Evolutionary conservation across 2,113 vertebrate species (phyloP), one percentile per base, ranked within the genome.

Genomic region (Craseonycteris thonglongyai): DNA sequence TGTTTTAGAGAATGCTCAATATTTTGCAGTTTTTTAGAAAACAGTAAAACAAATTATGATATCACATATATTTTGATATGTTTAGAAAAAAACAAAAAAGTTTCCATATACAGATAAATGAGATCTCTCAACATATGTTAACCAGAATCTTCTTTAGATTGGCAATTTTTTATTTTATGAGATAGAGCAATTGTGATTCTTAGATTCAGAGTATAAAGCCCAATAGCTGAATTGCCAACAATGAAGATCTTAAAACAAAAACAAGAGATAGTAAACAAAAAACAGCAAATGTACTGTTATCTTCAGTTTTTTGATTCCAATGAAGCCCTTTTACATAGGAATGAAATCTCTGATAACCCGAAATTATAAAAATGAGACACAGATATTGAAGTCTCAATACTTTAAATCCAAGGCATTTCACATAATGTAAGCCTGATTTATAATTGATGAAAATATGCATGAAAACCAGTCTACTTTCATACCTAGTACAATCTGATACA

Each of bases 211-310:
- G 95, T 95, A 97, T 92, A 71, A 76, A 92, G 21, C 74, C 54
- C 92, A 72, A 94, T 65, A 83, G 18, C 42, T 51, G 93, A 88
- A 95, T 59, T 82, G 90, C 78, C 78, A 97, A 87, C 74, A 79
- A 87, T 47, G 95, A 97, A 97, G 90, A 79, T 88, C 90, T 97
- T 42, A 88, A 90, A 83, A 83, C 82, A 82, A 95, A 82, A 49
- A 75, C 38, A 40, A 49, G 72, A 80, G 82, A 54, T 1, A 86
- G 54, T 26, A 75, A 95, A 95, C 93, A 96, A 95, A 96, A 94
- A 97, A 98, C 98, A 98, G 98, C 98, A 98, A 98, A 98, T 89
- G 58, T 22, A 96, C 97, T 74, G 26, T 93, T 95, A 98, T 98
- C 98, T 98, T 98, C 98, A 98, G 98, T 98, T 98, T 97, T 87